Conservation (phyloP, 2,888 invertebrate species). For the Campoletis raptor region DNA sequence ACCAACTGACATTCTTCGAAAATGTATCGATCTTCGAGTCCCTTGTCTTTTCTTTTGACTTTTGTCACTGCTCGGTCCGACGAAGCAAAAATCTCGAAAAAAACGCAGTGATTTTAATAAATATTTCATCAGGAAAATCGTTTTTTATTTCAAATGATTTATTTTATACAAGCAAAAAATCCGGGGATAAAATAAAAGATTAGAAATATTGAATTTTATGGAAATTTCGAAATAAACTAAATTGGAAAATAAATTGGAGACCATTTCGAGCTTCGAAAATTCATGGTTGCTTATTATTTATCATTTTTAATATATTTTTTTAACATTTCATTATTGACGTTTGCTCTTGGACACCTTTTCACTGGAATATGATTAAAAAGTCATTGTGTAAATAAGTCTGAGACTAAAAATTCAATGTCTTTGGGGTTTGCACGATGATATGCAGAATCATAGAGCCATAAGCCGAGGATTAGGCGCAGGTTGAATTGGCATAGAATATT, state of each 20-base stretch:
- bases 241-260: background rate
- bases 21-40: conserved; percentile 49
- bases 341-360: background rate
- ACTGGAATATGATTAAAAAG: background rate
- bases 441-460: conserved; percentile 25
- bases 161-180: background rate
- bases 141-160: background rate
- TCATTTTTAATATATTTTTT: background rate
- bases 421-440: conserved; percentile 26
- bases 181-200: background rate
- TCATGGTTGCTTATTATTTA: no score
- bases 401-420: conserved; percentile 10
- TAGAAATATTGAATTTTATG: background rate
- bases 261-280: background rate
- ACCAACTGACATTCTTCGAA: conserved; percentile 39
- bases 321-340: background rate
- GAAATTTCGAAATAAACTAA: background rate
- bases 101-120: conserved; percentile 12
- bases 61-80: background rate
- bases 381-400: background rate
- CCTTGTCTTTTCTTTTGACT: conserved; percentile 10
- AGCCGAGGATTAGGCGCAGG: conserved; percentile 22
- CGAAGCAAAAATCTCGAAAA: background rate
- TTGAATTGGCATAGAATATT: background rate
- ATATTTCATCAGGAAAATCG: background rate